These are phyloP conservation scores for Epinephelus awoara DNA, from an alignment of 2,797 vertebrate species.

Conservation along the genomic window DNA sequence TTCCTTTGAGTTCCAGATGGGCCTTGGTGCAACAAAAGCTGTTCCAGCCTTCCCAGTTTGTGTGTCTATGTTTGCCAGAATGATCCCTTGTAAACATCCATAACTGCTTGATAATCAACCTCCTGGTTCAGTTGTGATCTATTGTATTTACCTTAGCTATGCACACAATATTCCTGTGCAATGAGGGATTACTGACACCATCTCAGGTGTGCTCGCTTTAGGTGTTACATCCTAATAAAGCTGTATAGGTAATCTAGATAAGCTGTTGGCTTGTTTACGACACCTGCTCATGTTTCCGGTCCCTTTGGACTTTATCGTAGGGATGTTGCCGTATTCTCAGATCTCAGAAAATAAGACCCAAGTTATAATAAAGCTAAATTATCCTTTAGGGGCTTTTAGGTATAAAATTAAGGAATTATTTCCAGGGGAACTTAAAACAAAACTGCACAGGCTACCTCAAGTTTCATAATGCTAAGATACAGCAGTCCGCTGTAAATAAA, in stretches of 20 bases:
- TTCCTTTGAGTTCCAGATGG: too few species aligned
- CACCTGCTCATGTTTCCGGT: neutral
- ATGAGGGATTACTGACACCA: neutral
- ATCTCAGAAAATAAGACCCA: too few species aligned
- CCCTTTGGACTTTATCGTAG: too few species aligned
- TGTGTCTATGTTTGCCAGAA: neutral
- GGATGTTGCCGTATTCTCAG: neutral
- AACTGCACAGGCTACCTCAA: neutral
- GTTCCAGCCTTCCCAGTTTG: neutral
- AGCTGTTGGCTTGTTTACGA: neutral
- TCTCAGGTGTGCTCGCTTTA: neutral
- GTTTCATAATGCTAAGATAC: neutral
- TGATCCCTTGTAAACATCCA: neutral
- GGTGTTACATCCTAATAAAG: neutral
- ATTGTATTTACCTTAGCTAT: neutral
- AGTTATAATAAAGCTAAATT: too few species aligned
- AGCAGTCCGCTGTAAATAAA: neutral
- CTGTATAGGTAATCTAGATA: neutral
- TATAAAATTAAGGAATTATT: neutral
- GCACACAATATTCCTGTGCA: neutral
- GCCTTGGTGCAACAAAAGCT: neutral
- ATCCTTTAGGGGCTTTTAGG: neutral
- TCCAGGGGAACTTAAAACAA: neutral
- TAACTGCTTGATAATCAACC: neutral
- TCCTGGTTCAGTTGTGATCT: neutral